Percentiles rank a stretch among this genome's conserved stretches.
Conservation (phyloP, 2,113 vertebrate species). For the Aviceda subcristata region DNA sequence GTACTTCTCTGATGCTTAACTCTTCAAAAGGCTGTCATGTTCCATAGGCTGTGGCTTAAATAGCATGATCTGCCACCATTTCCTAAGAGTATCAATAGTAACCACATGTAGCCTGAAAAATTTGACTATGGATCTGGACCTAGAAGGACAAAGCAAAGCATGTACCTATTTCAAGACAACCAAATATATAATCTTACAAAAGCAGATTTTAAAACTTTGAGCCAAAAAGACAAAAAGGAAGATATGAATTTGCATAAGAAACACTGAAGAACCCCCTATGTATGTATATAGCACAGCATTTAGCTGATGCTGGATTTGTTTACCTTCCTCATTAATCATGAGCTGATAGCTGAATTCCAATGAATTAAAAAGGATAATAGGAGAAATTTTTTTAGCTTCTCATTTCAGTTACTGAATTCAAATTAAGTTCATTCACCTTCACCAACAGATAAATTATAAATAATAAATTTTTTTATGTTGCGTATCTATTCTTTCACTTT, state of each 20-base stretch:
- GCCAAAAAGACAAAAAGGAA: background rate
- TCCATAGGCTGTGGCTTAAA: background rate
- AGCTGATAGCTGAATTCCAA: background rate
- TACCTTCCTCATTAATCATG: background rate
- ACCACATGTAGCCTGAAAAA: background rate
- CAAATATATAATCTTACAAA: background rate
- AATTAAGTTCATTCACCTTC: background rate
- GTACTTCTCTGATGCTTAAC: background rate
- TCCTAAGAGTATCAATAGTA: background rate
- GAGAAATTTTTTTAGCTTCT: background rate
- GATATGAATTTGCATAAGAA: background rate
- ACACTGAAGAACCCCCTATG: accelerated
- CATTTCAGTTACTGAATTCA: background rate
- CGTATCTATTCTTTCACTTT: background rate
- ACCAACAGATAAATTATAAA: background rate
- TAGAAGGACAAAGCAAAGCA: background rate
- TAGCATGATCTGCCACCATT: background rate
- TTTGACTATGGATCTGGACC: background rate
- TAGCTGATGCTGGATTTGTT: background rate
- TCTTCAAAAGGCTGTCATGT: background rate
- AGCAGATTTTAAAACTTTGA: background rate
- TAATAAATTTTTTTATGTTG: background rate
- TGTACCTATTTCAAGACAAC: background rate
- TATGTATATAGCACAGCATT: background rate
- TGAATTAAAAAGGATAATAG: background rate